Evolutionary conservation across 2,888 invertebrate species (phyloP).

Genomic region (Pogonocherus hispidulus): DNA sequence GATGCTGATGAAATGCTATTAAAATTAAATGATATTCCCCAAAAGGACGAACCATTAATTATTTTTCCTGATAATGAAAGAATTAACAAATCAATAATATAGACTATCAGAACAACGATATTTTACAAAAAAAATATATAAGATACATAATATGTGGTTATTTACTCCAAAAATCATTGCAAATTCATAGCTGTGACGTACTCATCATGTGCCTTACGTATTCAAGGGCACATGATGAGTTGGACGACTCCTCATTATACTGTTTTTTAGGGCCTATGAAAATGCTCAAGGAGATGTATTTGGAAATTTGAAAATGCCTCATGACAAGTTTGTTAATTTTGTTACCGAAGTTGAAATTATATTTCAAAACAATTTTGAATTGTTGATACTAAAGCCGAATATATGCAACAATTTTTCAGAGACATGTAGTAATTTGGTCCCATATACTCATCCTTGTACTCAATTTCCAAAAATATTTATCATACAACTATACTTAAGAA

Average conservation of each 20-base stretch:
- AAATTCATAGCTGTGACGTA: background rate
- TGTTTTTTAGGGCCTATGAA: background rate
- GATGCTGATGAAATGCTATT: background rate
- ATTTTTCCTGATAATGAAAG: background rate
- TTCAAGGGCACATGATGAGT: too few relatives aligned
- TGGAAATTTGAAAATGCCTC: background rate
- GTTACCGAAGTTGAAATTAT: background rate
- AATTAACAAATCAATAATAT: background rate
- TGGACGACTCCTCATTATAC: background rate
- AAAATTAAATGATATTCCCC: background rate
- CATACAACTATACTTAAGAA: background rate
- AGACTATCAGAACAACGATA: background rate
- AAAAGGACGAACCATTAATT: background rate
- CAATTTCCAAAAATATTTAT: background rate
- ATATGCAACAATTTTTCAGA: background rate
- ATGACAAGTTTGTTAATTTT: background rate
- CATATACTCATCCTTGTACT: background rate
- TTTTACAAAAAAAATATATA: background rate
- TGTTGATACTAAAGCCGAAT: background rate
- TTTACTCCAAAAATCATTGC: background rate
- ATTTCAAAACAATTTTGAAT: background rate
- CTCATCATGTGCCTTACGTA: background rate
- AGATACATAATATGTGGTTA: conserved; percentile 4
- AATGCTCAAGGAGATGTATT: background rate
- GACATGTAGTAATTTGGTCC: background rate